A percentile compares a stretch with the other conserved stretches of the same genome.
Evolutionary conservation across 2,113 vertebrate genomes (phyloP).

Genomic region (Macaca mulatta): DNA sequence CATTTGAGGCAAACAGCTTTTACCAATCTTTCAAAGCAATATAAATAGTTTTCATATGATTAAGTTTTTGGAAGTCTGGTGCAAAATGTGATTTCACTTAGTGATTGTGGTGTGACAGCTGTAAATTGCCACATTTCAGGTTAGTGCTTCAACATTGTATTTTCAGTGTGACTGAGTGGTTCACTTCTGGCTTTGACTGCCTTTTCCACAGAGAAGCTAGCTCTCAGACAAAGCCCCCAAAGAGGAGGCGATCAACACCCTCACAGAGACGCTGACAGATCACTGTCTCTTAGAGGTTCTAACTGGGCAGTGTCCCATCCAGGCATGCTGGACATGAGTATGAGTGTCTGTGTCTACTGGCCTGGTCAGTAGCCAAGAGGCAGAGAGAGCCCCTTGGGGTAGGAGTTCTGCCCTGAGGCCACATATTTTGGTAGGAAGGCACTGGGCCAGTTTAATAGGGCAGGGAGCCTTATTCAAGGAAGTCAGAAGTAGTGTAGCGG

Average conservation of each 20-base stretch:
- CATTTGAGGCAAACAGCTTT: constrained; percentile 3
- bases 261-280: constrained; percentile 16
- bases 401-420: neutral
- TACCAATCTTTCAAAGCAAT: constrained; percentile 37
- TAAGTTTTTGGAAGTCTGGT: constrained; percentile 58
- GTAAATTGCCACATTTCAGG: constrained; percentile 45
- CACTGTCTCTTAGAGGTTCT: constrained; percentile 8
- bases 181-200: constrained; percentile 24
- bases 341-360: neutral
- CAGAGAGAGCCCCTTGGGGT: neutral
- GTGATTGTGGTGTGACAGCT: constrained; percentile 47
- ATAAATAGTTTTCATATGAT: constrained; percentile 68
- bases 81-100: constrained; percentile 64
- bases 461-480: neutral
- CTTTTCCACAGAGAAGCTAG: constrained; percentile 43
- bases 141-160: constrained; percentile 38
- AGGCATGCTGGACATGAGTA: neutral
- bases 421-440: neutral
- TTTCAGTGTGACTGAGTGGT: neutral
- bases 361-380: neutral
- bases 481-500: neutral
- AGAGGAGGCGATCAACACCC: neutral
- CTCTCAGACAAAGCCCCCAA: constrained; percentile 27
- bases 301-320: neutral
- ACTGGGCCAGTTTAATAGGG: neutral